Evolutionary conservation across 2,113 vertebrate species (phyloP).

Genomic region (Poeciliopsis occidentalis): DNA sequence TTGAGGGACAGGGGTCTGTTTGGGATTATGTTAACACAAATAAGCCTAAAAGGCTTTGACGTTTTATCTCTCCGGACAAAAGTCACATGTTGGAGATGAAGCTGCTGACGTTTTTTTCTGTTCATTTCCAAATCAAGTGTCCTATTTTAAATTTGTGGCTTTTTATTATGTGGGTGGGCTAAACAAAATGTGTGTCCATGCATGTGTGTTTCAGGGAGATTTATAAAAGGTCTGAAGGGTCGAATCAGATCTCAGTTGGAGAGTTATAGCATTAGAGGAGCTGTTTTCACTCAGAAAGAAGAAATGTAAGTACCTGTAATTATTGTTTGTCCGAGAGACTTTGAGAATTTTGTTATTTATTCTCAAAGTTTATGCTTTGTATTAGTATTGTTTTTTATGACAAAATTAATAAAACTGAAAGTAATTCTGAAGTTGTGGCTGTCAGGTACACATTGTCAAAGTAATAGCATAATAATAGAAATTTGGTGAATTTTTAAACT

Average conservation of each 20-base stretch:
- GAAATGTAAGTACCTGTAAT: slow-evolving; percentile 54
- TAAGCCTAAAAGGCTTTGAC: slow-evolving; percentile 22
- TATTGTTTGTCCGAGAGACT: no score
- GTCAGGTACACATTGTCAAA: no score
- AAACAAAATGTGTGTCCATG: slow-evolving; percentile 16
- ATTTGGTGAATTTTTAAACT: no score
- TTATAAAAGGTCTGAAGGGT: slow-evolving; percentile 61
- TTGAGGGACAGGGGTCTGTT: neutral
- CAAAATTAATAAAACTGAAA: no score
- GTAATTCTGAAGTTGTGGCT: no score
- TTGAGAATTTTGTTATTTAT: no score
- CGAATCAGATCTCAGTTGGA: slow-evolving; percentile 33
- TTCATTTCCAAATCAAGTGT: no score
- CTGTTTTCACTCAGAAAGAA: slow-evolving; percentile 14
- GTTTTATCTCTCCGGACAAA: neutral
- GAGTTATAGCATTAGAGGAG: slow-evolving; percentile 29
- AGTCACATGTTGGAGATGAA: no score
- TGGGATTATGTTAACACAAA: slow-evolving; percentile 36
- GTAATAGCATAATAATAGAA: no score
- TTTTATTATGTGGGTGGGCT: slow-evolving; percentile 29
- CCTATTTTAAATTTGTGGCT: slow-evolving; percentile 16
- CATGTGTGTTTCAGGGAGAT: slow-evolving; percentile 28
- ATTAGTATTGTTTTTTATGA: no score
- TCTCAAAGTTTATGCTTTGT: no score
- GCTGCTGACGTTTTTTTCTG: no score